A percentile compares a stretch with the other conserved stretches of the same genome.
Conservation (phyloP, 1,140 invertebrate species). For the Diorhabda elongata region DNA sequence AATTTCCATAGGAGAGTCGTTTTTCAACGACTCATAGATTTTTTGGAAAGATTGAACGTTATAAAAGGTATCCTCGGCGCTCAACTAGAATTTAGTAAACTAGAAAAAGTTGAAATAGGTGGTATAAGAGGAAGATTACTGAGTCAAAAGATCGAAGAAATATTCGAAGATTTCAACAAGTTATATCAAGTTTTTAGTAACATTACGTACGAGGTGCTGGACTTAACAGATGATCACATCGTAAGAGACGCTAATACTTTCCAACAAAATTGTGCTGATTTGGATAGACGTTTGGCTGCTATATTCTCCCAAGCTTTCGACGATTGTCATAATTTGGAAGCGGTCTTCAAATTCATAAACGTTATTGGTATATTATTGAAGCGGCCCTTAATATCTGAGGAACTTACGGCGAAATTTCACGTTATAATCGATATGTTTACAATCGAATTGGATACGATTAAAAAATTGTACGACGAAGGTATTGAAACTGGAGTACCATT, state of each 20-base stretch:
- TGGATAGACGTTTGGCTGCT: conserved; percentile 69
- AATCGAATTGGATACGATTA: conserved; percentile 60
- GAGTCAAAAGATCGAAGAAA: conserved; percentile 49
- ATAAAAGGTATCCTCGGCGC: conserved; percentile 67
- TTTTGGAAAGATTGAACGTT: conserved; percentile 57
- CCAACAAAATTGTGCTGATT: conserved; percentile 55
- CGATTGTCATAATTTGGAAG: conserved; percentile 69
- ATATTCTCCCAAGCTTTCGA: conserved; percentile 72
- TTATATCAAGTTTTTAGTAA: conserved; percentile 66
- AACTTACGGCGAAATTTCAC: conserved; percentile 59
- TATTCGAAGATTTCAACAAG: conserved; percentile 67
- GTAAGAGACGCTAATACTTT: conserved; percentile 60
- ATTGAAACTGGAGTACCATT: conserved; percentile 53
- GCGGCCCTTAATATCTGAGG: conserved; percentile 65
- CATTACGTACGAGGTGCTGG: conserved; percentile 64
- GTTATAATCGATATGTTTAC: conserved; percentile 58
- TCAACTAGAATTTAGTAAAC: conserved; percentile 74
- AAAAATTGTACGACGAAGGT: conserved; percentile 55
- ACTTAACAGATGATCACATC: conserved; percentile 64
- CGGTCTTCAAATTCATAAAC: conserved; percentile 62
- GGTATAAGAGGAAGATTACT: conserved; percentile 71
- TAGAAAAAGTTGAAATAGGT: conserved; percentile 82
- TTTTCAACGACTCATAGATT: conserved; percentile 66
- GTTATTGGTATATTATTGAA: conserved; percentile 69
- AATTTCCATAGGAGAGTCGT: conserved; percentile 68